phyloP scores from a whole-genome alignment of 2,113 vertebrate genomes.

The Octodon degus region DNA sequence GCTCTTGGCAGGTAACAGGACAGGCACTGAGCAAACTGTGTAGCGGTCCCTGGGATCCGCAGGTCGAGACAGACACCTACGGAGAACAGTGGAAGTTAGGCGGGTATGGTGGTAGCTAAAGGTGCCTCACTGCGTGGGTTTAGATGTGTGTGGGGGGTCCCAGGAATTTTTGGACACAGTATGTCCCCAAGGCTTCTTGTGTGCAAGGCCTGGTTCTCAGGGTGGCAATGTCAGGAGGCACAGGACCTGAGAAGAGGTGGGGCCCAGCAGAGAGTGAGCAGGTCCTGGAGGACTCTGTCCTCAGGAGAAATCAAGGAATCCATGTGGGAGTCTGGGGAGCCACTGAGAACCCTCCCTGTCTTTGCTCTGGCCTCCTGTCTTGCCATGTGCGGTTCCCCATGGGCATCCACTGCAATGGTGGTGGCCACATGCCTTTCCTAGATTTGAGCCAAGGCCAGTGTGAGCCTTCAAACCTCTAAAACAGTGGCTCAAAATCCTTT shows the following conservation, averaged over 20 bases:
- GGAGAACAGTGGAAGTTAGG: not conserved
- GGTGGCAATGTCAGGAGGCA: not conserved
- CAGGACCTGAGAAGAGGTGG: no score
- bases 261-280: not conserved
- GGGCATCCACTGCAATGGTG: fast-evolving
- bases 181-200: no score
- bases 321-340: no score
- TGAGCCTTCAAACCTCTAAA: not conserved
- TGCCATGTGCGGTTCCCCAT: not conserved
- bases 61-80: not conserved
- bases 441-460: not conserved
- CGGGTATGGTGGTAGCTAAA: fast-evolving
- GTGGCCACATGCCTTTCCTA: not conserved
- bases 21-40: not conserved
- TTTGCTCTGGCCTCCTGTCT: not conserved
- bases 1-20: not conserved
- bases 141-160: not conserved
- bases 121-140: not conserved
- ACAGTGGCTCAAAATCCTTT: not conserved
- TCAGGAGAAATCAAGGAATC: not conserved
- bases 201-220: no score
- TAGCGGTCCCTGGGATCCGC: not conserved
- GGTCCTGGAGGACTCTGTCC: not conserved
- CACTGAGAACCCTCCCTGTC: not conserved
- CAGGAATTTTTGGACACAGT: not conserved